These are phyloP conservation scores for Phainopepla nitens DNA, from an alignment of 2,113 vertebrate genomes.

Conservation along the genomic window DNA sequence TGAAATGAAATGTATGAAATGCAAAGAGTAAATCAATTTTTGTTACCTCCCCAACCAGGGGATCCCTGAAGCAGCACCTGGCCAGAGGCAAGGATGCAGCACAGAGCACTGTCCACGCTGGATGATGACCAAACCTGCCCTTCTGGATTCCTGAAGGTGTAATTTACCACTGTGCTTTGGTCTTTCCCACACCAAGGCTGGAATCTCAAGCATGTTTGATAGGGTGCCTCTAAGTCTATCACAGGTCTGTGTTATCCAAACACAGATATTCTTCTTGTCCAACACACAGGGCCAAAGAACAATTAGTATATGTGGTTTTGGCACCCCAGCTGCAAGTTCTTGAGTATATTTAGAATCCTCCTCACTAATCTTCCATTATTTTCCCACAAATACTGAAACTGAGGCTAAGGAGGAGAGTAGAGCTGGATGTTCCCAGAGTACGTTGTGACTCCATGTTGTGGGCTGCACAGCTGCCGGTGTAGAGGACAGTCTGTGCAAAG, in stretches of 20 bases:
- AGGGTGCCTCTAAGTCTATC: neutral
- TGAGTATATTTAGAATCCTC: neutral
- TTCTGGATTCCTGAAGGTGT: neutral
- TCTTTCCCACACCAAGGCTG: neutral
- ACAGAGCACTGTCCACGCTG: rapidly evolving
- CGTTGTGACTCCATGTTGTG: neutral
- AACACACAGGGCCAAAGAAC: neutral
- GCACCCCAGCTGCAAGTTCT: neutral
- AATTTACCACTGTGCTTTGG: neutral
- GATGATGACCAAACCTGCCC: neutral
- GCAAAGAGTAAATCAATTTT: neutral
- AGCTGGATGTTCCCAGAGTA: neutral
- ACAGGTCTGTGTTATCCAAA: neutral
- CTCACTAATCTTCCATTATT: neutral
- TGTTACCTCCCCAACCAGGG: neutral
- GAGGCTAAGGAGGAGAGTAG: neutral
- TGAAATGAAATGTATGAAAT: too few species aligned
- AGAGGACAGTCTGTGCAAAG: neutral
- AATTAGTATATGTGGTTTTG: neutral
- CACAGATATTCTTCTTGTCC: neutral
- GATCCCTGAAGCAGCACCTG: neutral
- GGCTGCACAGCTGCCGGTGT: neutral
- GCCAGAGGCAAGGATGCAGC: neutral
- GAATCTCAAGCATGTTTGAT: neutral
- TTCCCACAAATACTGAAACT: neutral